These are phyloP conservation scores for Drosophila malerkotliana DNA, from an alignment of 1,140 invertebrate genomes.

Conservation along the genomic window DNA sequence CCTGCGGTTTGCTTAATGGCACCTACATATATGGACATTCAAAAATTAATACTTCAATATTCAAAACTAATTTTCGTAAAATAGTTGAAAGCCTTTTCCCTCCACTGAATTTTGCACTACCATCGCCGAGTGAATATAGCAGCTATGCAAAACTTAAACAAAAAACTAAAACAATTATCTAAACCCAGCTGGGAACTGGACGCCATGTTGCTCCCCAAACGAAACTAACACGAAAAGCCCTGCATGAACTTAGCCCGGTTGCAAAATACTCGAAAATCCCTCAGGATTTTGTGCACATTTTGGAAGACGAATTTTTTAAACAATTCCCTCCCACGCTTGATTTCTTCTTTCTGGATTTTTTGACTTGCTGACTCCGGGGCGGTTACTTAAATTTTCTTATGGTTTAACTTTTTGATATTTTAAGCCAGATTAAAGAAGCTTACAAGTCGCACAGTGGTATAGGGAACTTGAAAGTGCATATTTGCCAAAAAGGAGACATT, in stretches of 20 bases:
- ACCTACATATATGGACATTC: too few relatives aligned
- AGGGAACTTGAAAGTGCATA: neutral
- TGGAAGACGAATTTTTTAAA: constrained; percentile 72
- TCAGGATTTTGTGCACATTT: constrained; percentile 56
- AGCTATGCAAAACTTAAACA: constrained; percentile 56
- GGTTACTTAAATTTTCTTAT: constrained; percentile 68
- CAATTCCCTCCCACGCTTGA: constrained; percentile 63
- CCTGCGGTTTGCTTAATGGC: too few relatives aligned
- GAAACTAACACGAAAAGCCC: constrained; percentile 18
- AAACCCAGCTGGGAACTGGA: constrained; percentile 38
- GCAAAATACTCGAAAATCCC: constrained; percentile 54
- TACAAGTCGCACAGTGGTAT: neutral
- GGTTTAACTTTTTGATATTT: constrained; percentile 74
- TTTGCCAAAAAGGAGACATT: neutral
- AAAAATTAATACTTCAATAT: too few relatives aligned
- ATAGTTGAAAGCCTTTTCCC: too few relatives aligned
- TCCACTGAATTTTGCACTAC: neutral
- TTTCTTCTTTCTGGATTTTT: constrained; percentile 25
- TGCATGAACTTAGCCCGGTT: constrained; percentile 9
- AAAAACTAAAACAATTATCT: constrained; percentile 69
- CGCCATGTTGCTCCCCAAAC: constrained; percentile 10
- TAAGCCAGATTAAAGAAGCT: constrained; percentile 57
- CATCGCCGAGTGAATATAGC: constrained; percentile 3
- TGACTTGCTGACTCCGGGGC: constrained; percentile 10
- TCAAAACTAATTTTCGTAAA: neutral